A percentile compares a stretch with the other conserved stretches of the same genome.
These are phyloP conservation scores for Phyto melanocephala DNA, from an alignment of 2,888 invertebrate species.

Conservation along the genomic window DNA sequence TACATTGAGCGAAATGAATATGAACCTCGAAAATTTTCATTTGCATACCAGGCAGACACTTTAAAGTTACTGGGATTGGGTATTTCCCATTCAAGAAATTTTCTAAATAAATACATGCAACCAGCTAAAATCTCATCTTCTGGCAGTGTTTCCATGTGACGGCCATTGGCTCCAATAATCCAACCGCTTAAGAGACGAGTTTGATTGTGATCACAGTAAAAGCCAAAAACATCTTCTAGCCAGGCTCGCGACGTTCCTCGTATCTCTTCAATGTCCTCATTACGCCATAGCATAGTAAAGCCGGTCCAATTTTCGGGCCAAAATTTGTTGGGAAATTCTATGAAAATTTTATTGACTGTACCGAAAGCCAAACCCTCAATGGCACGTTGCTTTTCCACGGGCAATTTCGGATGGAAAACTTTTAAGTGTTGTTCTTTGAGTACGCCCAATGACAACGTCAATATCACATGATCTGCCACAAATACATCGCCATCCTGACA, in stretches of 20 bases:
- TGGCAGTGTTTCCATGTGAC: constrained; percentile 82
- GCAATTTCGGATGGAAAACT: constrained; percentile 80
- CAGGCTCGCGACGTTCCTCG: constrained; percentile 79
- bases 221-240: constrained; percentile 84
- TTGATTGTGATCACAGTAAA: constrained; percentile 83
- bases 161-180: constrained; percentile 84
- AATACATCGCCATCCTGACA: constrained; percentile 78
- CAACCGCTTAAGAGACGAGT: constrained; percentile 84
- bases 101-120: constrained; percentile 75
- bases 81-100: constrained; percentile 75
- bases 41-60: constrained; percentile 83
- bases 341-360: constrained; percentile 82
- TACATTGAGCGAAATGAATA: constrained; percentile 83
- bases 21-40: constrained; percentile 82
- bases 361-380: constrained; percentile 82
- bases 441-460: constrained; percentile 82
- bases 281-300: constrained; percentile 82
- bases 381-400: constrained; percentile 79
- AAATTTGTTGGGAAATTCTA: constrained; percentile 82
- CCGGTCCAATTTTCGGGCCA: constrained; percentile 81
- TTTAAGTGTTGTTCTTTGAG: constrained; percentile 80
- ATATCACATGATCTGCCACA: constrained; percentile 82
- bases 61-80: constrained; percentile 73
- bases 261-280: constrained; percentile 78
- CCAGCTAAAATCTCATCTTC: constrained; percentile 79